phyloP scores from a whole-genome alignment of 1,140 invertebrate genomes.

The Aleiodes sp. region DNA sequence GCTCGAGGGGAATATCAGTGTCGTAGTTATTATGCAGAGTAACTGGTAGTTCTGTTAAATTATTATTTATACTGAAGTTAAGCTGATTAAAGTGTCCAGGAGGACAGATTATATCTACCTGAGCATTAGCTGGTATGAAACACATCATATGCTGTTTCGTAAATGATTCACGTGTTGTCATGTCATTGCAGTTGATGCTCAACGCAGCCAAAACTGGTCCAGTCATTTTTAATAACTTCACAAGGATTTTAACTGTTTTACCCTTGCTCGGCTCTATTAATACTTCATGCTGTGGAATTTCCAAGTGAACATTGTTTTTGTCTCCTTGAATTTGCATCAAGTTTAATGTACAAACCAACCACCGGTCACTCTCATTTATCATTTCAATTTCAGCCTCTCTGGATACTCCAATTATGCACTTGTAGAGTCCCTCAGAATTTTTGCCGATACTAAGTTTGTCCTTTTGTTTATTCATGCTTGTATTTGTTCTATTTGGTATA shows the following conservation, averaged over 20 bases:
- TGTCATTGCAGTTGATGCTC: constrained; percentile 50
- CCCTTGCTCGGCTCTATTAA: constrained; percentile 52
- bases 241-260: constrained; percentile 47
- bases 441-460: constrained; percentile 46
- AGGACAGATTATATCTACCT: constrained; percentile 43
- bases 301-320: constrained; percentile 49
- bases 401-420: constrained; percentile 51
- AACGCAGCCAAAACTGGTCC: constrained; percentile 52
- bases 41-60: constrained; percentile 29
- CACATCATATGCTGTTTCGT: constrained; percentile 57
- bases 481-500: neutral
- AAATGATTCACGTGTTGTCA: constrained; percentile 54
- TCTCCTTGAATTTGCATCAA: constrained; percentile 51
- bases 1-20: constrained; percentile 47
- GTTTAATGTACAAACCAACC: constrained; percentile 52
- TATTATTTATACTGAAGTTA: neutral
- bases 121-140: constrained; percentile 54
- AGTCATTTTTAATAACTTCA: constrained; percentile 50
- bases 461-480: constrained; percentile 14
- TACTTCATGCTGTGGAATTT: constrained; percentile 46
- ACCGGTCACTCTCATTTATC: constrained; percentile 53
- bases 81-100: constrained; percentile 30
- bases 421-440: constrained; percentile 51
- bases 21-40: constrained; percentile 57
- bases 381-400: constrained; percentile 53